These are phyloP conservation scores for Philereme transversata DNA, from an alignment of 2,888 invertebrate species.

Conservation along the genomic window DNA sequence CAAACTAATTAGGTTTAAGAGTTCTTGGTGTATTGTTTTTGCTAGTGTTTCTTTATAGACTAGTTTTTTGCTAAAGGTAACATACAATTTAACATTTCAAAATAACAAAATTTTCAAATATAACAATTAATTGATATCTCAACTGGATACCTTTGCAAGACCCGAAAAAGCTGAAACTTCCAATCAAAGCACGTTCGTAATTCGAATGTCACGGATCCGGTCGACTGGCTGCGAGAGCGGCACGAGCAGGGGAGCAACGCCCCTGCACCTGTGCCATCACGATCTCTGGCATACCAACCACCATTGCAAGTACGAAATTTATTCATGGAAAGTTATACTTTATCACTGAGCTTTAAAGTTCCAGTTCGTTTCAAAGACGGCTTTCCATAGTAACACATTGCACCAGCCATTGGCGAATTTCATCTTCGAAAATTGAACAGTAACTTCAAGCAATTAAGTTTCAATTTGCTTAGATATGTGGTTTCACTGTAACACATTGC, in stretches of 20 bases:
- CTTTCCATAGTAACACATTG: too few relatives aligned
- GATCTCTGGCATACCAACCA: conserved; percentile 62
- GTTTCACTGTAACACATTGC: conserved; percentile 1
- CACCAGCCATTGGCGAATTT: conserved; percentile 12
- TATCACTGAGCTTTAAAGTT: too few relatives aligned
- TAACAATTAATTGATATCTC: too few relatives aligned
- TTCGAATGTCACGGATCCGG: conserved; percentile 56
- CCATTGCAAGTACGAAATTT: conserved; percentile 8
- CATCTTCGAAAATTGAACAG: conserved; percentile 2
- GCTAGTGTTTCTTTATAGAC: not conserved
- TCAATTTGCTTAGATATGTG: conserved; percentile 5
- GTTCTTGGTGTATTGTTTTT: conserved; percentile 7
- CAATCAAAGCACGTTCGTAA: conserved; percentile 57
- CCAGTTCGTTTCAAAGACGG: too few relatives aligned
- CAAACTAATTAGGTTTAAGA: conserved; percentile 10
- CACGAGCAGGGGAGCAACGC: conserved; percentile 68
- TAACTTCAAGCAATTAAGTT: conserved; percentile 6
- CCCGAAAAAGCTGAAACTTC: conserved; percentile 26
- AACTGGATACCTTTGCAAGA: not conserved
- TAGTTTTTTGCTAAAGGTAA: not conserved
- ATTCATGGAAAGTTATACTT: too few relatives aligned
- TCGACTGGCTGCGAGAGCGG: conserved; percentile 49
- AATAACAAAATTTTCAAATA: too few relatives aligned
- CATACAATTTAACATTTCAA: too few relatives aligned
- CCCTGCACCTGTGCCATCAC: conserved; percentile 71